Evolutionary conservation across 2,888 invertebrate species (phyloP).

Genomic region (Pediacus dermestoides): DNA sequence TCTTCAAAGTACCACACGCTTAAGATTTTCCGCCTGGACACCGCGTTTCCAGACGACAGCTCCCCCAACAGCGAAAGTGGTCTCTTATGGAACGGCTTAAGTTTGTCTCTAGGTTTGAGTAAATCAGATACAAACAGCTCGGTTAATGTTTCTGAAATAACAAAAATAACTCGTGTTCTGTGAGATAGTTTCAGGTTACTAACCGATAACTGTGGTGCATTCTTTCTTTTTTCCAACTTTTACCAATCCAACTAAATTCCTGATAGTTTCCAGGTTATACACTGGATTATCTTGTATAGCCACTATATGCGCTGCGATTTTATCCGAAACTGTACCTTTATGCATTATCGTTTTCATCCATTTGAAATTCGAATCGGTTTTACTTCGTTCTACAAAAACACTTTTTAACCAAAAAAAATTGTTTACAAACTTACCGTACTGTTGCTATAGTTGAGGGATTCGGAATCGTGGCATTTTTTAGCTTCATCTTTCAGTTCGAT

Average conservation of each 20-base stretch:
- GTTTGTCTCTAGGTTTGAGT: conserved; percentile 61
- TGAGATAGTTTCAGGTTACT: conserved; percentile 22
- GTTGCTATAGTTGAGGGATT: conserved; percentile 60
- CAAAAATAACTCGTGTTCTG: no score
- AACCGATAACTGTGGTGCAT: conserved; percentile 65
- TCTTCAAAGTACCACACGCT: conserved; percentile 88
- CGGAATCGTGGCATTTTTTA: conserved; percentile 62
- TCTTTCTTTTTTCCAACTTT: conserved; percentile 75
- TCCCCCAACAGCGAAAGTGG: conserved; percentile 58
- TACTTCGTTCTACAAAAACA: conserved; percentile 51
- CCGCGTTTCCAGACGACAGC: conserved; percentile 62
- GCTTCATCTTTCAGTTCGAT: conserved; percentile 63
- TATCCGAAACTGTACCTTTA: conserved; percentile 81
- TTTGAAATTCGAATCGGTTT: conserved; percentile 61
- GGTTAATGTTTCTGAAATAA: conserved; percentile 65
- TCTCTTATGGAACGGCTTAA: conserved; percentile 64
- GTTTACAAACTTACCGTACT: conserved; percentile 49
- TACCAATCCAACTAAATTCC: conserved; percentile 70
- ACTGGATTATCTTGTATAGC: conserved; percentile 79
- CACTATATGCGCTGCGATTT: conserved; percentile 79
- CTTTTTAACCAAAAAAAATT: conserved; percentile 5
- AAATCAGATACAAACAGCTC: conserved; percentile 74
- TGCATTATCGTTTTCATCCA: conserved; percentile 78
- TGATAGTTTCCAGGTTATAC: conserved; percentile 69
- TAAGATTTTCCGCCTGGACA: conserved; percentile 62